A percentile compares a stretch with the other conserved stretches of the same genome.
phyloP scores from a whole-genome alignment of 1,140 invertebrate genomes.

The Micrasema longulum region DNA sequence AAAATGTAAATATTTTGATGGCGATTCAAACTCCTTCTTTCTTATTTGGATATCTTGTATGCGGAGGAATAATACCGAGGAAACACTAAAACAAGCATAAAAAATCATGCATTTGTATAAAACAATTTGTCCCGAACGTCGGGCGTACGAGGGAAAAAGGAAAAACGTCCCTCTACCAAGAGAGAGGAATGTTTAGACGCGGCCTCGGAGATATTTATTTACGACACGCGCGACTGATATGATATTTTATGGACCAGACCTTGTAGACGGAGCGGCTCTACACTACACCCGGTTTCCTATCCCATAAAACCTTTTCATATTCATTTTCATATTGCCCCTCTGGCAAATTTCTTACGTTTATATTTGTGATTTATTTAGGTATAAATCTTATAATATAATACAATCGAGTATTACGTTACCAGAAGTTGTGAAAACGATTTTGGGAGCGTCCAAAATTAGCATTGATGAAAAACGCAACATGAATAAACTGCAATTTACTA shows the following conservation, averaged over 20 bases:
- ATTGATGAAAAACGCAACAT: no score
- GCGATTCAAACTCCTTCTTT: background rate
- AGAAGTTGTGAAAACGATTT: no score
- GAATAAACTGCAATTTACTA: no score
- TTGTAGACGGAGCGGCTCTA: slow-evolving; percentile 35
- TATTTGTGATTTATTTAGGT: no score
- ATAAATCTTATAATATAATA: no score
- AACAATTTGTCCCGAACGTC: slow-evolving; percentile 43
- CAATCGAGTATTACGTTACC: no score
- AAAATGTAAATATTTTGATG: no score
- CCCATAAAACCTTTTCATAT: background rate
- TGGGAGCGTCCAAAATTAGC: no score
- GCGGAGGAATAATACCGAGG: slow-evolving; percentile 7
- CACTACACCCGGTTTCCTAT: slow-evolving; percentile 19
- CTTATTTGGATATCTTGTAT: background rate
- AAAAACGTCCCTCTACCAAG: slow-evolving; percentile 1
- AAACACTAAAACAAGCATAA: slow-evolving; percentile 32
- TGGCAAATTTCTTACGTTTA: no score
- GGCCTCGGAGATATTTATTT: slow-evolving; percentile 41
- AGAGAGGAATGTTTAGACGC: slow-evolving; percentile 21
- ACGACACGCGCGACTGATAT: slow-evolving; percentile 45
- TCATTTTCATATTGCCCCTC: no score
- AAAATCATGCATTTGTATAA: slow-evolving; percentile 38
- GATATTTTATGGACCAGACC: slow-evolving; percentile 39
- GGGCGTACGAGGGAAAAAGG: slow-evolving; percentile 11